phyloP scores from a whole-genome alignment of 2,113 vertebrate species.

The Pterocles burchelli region DNA sequence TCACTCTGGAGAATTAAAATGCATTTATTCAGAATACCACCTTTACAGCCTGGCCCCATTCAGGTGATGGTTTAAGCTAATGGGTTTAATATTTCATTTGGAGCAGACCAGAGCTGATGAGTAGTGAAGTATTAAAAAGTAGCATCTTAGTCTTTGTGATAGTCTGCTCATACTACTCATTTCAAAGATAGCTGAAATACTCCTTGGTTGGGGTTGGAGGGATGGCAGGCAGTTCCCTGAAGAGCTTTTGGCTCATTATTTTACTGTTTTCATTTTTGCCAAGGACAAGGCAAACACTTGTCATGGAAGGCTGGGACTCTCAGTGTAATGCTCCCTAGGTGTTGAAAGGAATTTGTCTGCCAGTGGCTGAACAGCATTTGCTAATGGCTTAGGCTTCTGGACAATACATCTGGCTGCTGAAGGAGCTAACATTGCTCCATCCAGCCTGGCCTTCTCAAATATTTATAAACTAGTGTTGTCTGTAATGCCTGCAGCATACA shows the following conservation, averaged over 20 bases:
- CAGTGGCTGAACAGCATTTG: background rate
- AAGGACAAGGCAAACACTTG: slow-evolving; percentile 19
- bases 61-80: background rate
- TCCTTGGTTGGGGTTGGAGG: background rate
- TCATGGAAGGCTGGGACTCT: background rate
- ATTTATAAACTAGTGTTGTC: slow-evolving; percentile 48
- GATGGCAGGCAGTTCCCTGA: background rate
- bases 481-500: background rate
- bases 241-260: slow-evolving; percentile 29
- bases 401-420: slow-evolving; percentile 40
- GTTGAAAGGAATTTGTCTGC: background rate
- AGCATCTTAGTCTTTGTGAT: background rate
- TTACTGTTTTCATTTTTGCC: slow-evolving; percentile 25
- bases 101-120: background rate
- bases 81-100: background rate
- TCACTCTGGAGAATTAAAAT: background rate
- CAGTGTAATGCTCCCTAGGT: background rate
- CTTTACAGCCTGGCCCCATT: background rate
- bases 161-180: background rate
- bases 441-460: slow-evolving; percentile 28
- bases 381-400: slow-evolving; percentile 16
- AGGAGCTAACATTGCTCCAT: slow-evolving; percentile 19
- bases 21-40: background rate
- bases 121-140: background rate
- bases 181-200: background rate